phyloP scores from a whole-genome alignment of 2,113 vertebrate species.

The Channa maculata region DNA sequence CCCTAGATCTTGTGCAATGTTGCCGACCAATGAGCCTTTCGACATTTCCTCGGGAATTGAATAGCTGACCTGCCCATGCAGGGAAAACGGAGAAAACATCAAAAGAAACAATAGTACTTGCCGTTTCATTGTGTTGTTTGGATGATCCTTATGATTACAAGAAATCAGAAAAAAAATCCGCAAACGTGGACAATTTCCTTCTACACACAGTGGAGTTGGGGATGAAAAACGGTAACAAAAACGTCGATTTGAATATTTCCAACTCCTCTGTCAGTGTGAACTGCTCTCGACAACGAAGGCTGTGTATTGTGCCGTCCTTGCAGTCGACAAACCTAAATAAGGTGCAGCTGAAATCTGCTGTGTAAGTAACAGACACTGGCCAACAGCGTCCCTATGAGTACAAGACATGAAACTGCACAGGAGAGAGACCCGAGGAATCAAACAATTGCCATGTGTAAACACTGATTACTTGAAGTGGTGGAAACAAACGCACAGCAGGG shows the following conservation, averaged over 20 bases:
- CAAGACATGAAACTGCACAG: not conserved
- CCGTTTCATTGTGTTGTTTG: constrained; percentile 43
- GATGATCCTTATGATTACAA: not conserved
- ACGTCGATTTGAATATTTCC: not conserved
- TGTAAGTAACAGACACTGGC: not conserved
- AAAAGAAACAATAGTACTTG: constrained; percentile 43
- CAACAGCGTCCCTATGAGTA: constrained; percentile 14
- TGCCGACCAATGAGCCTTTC: constrained; percentile 36
- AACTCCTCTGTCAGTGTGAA: not conserved
- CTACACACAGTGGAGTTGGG: not conserved
- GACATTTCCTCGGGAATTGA: constrained; percentile 44
- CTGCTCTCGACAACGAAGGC: not conserved
- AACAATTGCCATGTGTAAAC: too few relatives aligned
- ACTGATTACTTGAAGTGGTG: too few relatives aligned
- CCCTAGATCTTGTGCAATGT: constrained; percentile 79
- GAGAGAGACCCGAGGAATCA: too few relatives aligned
- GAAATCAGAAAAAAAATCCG: not conserved
- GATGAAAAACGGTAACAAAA: not conserved
- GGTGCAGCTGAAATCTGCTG: constrained; percentile 1
- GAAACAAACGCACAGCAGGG: too few relatives aligned
- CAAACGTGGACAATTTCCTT: not conserved
- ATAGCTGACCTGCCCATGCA: constrained; percentile 54
- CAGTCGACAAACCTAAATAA: not conserved
- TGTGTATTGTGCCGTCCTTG: not conserved
- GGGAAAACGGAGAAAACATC: not conserved